Evolutionary conservation across 2,888 invertebrate species (phyloP).

Genomic region (Dolomedes plantarius): DNA sequence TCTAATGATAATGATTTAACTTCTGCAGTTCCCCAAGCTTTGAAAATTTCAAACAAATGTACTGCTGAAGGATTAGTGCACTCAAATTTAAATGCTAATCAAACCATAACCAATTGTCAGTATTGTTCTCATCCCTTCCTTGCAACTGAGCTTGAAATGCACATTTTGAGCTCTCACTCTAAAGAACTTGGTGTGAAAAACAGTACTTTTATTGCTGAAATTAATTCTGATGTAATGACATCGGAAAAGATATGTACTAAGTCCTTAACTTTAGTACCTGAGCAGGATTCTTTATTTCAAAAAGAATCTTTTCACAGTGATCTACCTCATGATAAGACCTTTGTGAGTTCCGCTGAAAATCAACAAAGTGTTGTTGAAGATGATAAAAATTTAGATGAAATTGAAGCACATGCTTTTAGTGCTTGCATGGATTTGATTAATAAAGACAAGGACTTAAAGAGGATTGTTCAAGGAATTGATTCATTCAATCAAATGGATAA

Average conservation of each 20-base stretch:
- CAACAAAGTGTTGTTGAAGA: not conserved
- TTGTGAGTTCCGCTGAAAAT: not conserved
- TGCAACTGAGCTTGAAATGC: not conserved
- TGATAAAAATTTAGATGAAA: conserved; percentile 10
- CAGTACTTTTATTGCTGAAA: not conserved
- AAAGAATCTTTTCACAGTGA: not conserved
- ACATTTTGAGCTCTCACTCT: not conserved
- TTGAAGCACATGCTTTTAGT: not conserved
- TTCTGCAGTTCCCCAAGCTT: not conserved
- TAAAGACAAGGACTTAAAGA: not conserved
- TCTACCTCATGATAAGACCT: not conserved
- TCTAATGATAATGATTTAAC: not conserved
- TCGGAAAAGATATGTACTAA: not conserved
- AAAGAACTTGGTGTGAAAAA: not conserved
- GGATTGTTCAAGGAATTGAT: not conserved
- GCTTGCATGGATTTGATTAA: not conserved
- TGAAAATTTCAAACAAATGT: not conserved
- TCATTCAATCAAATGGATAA: not conserved
- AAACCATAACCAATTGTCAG: not conserved
- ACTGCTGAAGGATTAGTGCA: no score
- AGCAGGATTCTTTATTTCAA: not conserved
- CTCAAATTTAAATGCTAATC: not conserved
- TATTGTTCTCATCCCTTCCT: not conserved
- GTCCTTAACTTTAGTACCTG: not conserved
- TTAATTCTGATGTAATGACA: not conserved